These are phyloP conservation scores for Gymnodraco acuticeps DNA, from an alignment of 2,797 vertebrate genomes.

Conservation along the genomic window DNA sequence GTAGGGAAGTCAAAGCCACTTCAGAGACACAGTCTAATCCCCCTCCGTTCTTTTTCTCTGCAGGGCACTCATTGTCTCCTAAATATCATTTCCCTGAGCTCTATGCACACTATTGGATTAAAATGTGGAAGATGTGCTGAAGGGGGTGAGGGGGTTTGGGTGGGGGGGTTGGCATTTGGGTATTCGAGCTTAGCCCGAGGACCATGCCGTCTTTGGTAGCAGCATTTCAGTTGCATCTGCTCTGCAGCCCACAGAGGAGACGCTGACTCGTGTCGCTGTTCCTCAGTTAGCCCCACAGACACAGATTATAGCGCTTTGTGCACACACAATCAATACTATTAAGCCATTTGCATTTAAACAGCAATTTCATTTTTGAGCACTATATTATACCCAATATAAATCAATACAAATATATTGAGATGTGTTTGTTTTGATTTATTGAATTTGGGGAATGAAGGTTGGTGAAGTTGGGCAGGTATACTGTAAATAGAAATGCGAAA, in stretches of 20 bases:
- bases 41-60: conserved; percentile 78
- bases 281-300: conserved; percentile 63
- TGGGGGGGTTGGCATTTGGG: conserved; percentile 72
- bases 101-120: conserved; percentile 81
- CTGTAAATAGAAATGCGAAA: neutral
- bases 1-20: conserved; percentile 79
- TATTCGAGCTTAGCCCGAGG: conserved; percentile 75
- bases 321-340: conserved; percentile 57
- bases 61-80: conserved; percentile 82
- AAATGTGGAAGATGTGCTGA: conserved; percentile 79
- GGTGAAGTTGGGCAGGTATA: neutral
- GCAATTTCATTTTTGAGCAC: conserved; percentile 29
- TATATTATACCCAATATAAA: conserved; percentile 7
- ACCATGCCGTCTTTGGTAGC: conserved; percentile 70
- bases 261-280: conserved; percentile 45
- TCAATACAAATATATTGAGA: neutral
- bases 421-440: conserved; percentile 3
- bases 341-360: conserved; percentile 55
- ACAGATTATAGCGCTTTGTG: conserved; percentile 61
- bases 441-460: neutral
- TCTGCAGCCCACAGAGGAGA: conserved; percentile 67
- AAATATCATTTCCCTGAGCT: conserved; percentile 83
- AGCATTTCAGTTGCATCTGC: conserved; percentile 74
- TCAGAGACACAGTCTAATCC: conserved; percentile 81
- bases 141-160: conserved; percentile 64